Percentiles rank a stretch among this genome's conserved stretches.
phyloP scores from a whole-genome alignment of 1,140 invertebrate species.

The Zelostemma sp. region DNA sequence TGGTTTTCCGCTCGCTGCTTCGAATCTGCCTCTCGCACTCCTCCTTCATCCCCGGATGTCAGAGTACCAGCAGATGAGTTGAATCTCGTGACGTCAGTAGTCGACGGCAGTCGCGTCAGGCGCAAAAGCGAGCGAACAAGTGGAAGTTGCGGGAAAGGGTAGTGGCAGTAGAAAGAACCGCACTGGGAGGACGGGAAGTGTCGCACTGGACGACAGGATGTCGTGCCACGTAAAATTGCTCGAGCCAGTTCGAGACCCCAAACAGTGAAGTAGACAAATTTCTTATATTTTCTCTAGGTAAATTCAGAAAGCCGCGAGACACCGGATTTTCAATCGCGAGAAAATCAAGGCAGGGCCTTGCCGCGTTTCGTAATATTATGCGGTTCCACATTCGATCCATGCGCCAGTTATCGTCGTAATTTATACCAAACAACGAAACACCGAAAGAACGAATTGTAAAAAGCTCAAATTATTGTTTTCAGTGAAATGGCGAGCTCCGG shows the following conservation, averaged over 20 bases:
- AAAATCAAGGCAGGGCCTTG: conserved; percentile 1
- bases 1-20: neutral
- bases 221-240: neutral
- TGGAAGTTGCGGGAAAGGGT: conserved; percentile 19
- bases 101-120: conserved; percentile 3
- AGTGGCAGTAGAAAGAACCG: conserved; percentile 6
- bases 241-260: neutral
- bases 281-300: neutral
- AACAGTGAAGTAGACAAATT: neutral
- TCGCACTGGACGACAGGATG: neutral
- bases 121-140: conserved; percentile 41
- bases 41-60: neutral
- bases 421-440: no score
- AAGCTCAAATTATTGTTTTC: conserved; percentile 5
- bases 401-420: neutral
- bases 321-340: neutral
- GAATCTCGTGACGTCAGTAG: conserved; percentile 28
- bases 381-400: conserved; percentile 4
- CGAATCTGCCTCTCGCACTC: no score
- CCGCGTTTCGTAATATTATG: conserved; percentile 16
- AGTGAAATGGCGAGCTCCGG: conserved; percentile 58
- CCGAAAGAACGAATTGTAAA: no score
- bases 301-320: neutral
- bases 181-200: no score
- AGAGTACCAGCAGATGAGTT: neutral